These are phyloP conservation scores for Distichodus sexfasciatus DNA, from an alignment of 2,797 vertebrate species.

Conservation along the genomic window DNA sequence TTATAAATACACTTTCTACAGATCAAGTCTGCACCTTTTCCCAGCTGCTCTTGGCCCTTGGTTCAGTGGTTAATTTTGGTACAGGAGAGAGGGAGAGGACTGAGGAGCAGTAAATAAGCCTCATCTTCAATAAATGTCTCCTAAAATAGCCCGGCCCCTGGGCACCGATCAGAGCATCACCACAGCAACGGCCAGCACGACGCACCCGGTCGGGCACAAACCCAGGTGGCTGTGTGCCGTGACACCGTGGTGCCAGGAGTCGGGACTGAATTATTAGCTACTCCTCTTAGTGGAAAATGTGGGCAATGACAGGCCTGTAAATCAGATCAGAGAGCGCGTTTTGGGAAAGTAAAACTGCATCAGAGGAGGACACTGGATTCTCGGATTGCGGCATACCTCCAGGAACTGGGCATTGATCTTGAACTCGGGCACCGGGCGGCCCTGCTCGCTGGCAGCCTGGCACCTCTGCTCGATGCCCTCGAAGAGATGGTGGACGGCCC, in stretches of 20 bases:
- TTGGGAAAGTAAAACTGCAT: neutral
- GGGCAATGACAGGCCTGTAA: neutral
- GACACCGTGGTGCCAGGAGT: neutral
- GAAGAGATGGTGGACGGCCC: constrained; percentile 88
- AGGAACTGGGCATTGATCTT: constrained; percentile 95
- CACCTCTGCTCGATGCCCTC: constrained; percentile 84
- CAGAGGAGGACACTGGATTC: no score
- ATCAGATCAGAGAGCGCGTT: neutral
- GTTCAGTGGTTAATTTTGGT: constrained; percentile 33
- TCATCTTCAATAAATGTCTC: constrained; percentile 30
- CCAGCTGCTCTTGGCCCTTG: constrained; percentile 35
- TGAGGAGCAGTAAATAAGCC: constrained; percentile 27
- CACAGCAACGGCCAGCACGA: constrained; percentile 10
- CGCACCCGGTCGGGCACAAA: neutral
- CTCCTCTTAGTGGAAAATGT: neutral
- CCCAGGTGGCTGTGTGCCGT: neutral
- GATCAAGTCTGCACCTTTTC: no score
- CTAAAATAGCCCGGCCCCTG: constrained; percentile 36
- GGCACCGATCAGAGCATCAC: constrained; percentile 20
- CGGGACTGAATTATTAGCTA: neutral
- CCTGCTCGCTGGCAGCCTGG: constrained; percentile 79
- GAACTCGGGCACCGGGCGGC: constrained; percentile 86
- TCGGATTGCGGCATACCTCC: no score
- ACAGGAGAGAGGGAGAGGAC: neutral
- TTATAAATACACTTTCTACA: no score